phyloP scores from a whole-genome alignment of 2,113 vertebrate genomes.

The Lophotis ruficrista region DNA sequence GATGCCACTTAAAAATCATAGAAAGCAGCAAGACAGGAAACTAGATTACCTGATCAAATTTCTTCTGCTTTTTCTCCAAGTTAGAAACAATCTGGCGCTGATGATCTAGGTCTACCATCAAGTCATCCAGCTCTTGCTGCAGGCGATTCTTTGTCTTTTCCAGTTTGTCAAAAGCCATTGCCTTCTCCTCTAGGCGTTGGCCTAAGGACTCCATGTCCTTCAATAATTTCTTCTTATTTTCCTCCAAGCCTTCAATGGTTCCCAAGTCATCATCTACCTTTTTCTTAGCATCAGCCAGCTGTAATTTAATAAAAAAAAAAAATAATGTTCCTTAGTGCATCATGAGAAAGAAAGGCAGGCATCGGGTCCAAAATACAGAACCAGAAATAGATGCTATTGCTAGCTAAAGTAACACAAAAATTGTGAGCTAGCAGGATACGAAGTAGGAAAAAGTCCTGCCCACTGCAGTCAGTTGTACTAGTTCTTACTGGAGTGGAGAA shows the following conservation, averaged over 20 bases:
- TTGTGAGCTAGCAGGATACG: neutral
- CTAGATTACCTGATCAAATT: conserved; percentile 91
- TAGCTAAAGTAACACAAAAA: neutral
- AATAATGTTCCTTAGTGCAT: neutral
- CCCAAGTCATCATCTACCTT: conserved; percentile 94
- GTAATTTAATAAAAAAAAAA: neutral
- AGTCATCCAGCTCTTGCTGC: conserved; percentile 96
- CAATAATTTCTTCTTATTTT: conserved; percentile 89
- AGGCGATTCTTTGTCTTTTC: conserved; percentile 97
- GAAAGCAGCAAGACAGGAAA: neutral
- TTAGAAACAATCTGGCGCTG: conserved; percentile 96
- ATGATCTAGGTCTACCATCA: conserved; percentile 93
- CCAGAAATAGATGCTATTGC: neutral
- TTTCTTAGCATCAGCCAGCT: conserved; percentile 93
- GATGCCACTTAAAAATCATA: neutral
- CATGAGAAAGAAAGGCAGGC: neutral
- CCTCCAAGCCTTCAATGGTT: conserved; percentile 90
- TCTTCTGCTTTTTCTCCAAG: conserved; percentile 99
- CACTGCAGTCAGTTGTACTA: neutral
- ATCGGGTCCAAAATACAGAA: neutral
- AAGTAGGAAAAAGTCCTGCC: neutral
- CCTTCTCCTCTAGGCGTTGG: conserved; percentile 94
- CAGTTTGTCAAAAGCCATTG: conserved; percentile 91
- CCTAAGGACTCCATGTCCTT: conserved; percentile 89
- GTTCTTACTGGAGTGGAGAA: neutral